Conservation (phyloP, 1,140 invertebrate genomes). For the Antheraea mylitta region DNA sequence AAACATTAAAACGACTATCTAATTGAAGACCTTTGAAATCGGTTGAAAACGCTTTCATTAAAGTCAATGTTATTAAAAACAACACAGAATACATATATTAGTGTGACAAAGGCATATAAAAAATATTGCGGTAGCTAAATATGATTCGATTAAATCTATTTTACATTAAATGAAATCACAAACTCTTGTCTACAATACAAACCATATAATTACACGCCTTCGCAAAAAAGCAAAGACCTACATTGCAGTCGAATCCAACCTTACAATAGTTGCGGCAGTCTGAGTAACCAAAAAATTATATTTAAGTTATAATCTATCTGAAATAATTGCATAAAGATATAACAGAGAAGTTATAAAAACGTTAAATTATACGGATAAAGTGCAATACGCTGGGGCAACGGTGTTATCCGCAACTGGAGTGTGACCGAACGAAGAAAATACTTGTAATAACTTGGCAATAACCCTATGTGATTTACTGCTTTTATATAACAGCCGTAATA, state of each 20-base stretch:
- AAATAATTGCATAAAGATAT: slow-evolving; percentile 12
- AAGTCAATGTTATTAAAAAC: too few species aligned
- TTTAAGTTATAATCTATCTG: neutral
- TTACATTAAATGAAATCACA: too few species aligned
- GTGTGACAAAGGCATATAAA: too few species aligned
- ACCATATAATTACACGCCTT: too few species aligned
- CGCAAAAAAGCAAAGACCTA: neutral
- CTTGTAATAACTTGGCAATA: neutral
- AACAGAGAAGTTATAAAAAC: slow-evolving; percentile 19
- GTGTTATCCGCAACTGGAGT: slow-evolving; percentile 39
- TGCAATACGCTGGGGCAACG: slow-evolving; percentile 28
- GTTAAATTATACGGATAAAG: slow-evolving; percentile 32
- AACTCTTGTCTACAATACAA: too few species aligned
- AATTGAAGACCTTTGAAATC: too few species aligned
- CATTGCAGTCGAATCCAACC: slow-evolving; percentile 6
- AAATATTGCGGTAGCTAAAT: too few species aligned
- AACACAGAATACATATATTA: too few species aligned
- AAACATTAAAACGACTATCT: too few species aligned
- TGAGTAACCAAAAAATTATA: slow-evolving; percentile 4
- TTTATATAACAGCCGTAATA: too few species aligned
- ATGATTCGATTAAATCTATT: too few species aligned
- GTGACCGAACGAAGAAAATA: slow-evolving; percentile 27
- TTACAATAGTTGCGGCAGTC: slow-evolving; percentile 20
- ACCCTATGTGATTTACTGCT: neutral
- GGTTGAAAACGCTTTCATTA: too few species aligned